phyloP scores from a whole-genome alignment of 2,797 vertebrate species.

The Sarcophilus harrisii region DNA sequence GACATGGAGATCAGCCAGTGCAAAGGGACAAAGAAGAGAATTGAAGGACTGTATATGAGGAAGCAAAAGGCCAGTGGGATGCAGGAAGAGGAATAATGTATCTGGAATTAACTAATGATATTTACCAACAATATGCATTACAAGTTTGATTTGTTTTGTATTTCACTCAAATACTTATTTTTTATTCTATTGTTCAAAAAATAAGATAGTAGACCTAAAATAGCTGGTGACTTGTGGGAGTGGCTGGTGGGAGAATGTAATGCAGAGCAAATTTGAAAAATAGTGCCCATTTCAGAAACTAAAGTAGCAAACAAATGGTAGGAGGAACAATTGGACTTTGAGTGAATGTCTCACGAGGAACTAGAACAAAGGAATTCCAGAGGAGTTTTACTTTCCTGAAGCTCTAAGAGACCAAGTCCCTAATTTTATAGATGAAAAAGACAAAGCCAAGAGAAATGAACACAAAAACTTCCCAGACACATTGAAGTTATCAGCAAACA shows the following conservation, averaged over 20 bases:
- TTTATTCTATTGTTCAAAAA: constrained; percentile 5
- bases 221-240: neutral
- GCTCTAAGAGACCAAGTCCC: neutral
- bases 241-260: neutral
- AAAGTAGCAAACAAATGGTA: neutral
- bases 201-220: neutral
- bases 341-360: neutral
- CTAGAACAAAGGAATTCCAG: neutral
- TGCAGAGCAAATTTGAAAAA: neutral
- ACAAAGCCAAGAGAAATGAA: neutral
- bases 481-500: neutral
- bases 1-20: neutral
- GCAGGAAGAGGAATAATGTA: neutral
- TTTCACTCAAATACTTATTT: constrained; percentile 12
- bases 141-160: neutral
- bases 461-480: neutral
- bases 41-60: neutral
- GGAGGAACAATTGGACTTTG: neutral
- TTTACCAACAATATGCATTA: neutral
- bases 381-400: neutral
- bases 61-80: neutral
- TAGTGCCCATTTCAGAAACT: neutral
- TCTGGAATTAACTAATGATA: constrained; percentile 1
- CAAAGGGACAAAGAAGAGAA: neutral
- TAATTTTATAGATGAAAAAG: neutral